These are phyloP conservation scores for Microcebus jonahi DNA, from an alignment of 2,113 vertebrate genomes.

Conservation along the genomic window DNA sequence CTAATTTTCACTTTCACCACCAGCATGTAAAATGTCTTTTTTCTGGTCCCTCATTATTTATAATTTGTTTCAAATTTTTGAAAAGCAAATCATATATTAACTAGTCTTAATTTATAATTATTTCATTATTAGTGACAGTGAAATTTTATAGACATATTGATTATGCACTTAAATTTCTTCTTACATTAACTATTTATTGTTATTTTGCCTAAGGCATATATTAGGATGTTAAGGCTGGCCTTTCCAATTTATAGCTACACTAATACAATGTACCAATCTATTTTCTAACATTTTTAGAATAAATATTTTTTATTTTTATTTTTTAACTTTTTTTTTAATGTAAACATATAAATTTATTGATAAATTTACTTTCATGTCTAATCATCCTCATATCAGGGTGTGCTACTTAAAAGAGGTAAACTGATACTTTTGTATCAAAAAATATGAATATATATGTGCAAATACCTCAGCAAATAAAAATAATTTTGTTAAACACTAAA, in stretches of 20 bases:
- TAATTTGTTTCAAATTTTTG: neutral
- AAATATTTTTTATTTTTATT: neutral
- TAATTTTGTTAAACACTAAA: neutral
- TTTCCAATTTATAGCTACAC: neutral
- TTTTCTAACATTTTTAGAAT: neutral
- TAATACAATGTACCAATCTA: neutral
- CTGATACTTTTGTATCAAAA: neutral
- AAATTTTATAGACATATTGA: neutral
- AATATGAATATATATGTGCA: neutral
- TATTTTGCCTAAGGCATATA: neutral
- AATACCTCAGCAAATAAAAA: neutral
- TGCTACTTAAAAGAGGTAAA: neutral
- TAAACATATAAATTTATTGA: neutral
- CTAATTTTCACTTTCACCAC: neutral
- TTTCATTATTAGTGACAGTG: neutral
- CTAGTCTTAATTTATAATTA: neutral
- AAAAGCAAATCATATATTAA: neutral
- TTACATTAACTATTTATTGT: neutral
- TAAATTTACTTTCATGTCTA: neutral
- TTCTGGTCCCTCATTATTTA: neutral
- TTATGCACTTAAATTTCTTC: neutral
- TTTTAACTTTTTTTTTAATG: neutral
- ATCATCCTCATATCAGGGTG: neutral
- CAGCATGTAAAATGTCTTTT: neutral
- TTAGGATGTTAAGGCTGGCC: neutral